These are phyloP conservation scores for Argyrosomus japonicus DNA, from an alignment of 2,113 vertebrate genomes.

Conservation along the genomic window DNA sequence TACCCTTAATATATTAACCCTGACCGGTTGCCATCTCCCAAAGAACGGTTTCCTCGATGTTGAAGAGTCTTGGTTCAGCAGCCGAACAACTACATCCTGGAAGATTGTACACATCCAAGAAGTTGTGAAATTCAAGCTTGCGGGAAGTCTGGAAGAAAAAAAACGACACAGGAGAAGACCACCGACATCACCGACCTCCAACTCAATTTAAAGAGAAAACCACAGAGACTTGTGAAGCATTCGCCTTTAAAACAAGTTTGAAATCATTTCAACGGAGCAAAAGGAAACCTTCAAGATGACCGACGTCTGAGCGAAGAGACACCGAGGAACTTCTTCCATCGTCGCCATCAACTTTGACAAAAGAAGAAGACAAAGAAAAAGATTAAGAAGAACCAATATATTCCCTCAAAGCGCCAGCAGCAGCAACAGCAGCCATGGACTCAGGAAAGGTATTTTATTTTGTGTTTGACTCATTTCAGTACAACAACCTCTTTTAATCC, in stretches of 20 bases:
- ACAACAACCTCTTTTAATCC: background rate
- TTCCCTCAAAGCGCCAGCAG: background rate
- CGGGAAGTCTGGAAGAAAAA: background rate
- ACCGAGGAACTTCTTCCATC: conserved; percentile 13
- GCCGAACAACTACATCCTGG: background rate
- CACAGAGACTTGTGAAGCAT: background rate
- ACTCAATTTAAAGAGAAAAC: background rate
- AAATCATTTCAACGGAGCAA: background rate
- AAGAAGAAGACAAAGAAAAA: conserved; percentile 34
- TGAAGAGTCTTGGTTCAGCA: too few species aligned
- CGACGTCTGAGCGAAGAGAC: conserved; percentile 36
- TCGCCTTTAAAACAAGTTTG: background rate
- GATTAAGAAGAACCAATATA: background rate
- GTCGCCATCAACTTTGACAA: background rate
- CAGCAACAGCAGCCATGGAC: conserved; percentile 62
- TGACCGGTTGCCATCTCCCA: background rate
- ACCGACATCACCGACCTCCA: background rate
- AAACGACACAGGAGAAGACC: background rate
- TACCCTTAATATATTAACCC: background rate
- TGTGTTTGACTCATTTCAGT: background rate
- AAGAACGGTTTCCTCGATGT: background rate
- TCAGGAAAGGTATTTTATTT: conserved; percentile 66
- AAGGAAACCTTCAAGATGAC: background rate
- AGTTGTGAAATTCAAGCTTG: background rate
- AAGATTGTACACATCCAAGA: conserved; percentile 3